Evolutionary conservation across 2,113 vertebrate genomes (phyloP).

Genomic region (Mirounga angustirostris): DNA sequence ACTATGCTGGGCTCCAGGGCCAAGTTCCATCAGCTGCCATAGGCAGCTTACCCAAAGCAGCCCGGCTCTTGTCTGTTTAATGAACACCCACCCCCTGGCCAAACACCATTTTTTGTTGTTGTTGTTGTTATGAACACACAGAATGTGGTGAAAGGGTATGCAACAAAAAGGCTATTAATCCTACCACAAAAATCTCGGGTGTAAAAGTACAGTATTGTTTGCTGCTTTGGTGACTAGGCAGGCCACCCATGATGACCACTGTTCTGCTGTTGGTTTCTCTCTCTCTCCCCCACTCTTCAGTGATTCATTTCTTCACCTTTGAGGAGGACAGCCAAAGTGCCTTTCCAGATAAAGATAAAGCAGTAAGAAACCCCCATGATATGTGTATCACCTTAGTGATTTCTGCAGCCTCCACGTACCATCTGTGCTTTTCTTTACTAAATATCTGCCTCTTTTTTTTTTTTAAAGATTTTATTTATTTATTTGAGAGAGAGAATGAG

Average conservation of each 20-base stretch:
- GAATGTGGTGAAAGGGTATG: background rate
- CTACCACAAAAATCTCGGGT: background rate
- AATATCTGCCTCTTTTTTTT: background rate
- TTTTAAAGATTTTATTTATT: too few species aligned
- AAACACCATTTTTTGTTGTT: background rate
- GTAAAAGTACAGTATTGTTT: background rate
- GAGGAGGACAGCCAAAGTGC: background rate
- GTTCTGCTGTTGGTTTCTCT: background rate
- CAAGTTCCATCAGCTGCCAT: background rate
- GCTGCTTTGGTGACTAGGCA: background rate
- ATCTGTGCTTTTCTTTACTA: constrained; percentile 48
- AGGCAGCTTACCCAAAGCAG: background rate
- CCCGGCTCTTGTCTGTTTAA: background rate
- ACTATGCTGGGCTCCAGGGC: background rate
- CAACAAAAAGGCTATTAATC: constrained; percentile 47
- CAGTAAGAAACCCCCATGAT: background rate
- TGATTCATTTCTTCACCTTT: constrained; percentile 61
- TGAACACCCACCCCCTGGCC: background rate
- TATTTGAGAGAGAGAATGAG: too few species aligned
- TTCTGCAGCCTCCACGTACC: background rate
- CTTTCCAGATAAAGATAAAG: constrained; percentile 41
- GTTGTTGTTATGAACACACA: background rate
- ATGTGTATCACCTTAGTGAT: background rate
- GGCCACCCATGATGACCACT: background rate
- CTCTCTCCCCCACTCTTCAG: background rate